Evolutionary conservation across 2,797 vertebrate genomes (phyloP).

Genomic region (Enteromius mattozi): DNA sequence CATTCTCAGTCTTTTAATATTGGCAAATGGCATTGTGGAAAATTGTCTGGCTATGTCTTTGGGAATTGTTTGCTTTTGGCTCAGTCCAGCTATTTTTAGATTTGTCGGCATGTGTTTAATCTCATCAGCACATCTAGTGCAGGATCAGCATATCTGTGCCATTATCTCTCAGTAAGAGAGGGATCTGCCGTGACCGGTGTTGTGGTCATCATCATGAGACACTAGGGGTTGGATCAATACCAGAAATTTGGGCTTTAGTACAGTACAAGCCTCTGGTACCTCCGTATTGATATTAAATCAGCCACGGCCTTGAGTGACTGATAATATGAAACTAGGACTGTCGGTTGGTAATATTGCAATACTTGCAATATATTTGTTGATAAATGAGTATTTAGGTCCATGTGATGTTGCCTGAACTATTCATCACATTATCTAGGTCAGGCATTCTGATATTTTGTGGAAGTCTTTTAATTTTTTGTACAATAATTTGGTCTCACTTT

Average conservation of each 20-base stretch:
- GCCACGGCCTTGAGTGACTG: not conserved
- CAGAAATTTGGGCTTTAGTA: constrained; percentile 10
- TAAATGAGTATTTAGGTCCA: not conserved
- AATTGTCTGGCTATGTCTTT: constrained; percentile 7
- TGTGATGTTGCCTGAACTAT: not conserved
- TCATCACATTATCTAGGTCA: not conserved
- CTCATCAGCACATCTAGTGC: constrained; percentile 58
- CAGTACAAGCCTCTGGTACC: constrained; percentile 5
- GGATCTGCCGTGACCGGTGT: constrained; percentile 58
- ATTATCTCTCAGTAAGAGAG: constrained; percentile 50
- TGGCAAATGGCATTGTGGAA: not conserved
- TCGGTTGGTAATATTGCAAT: not conserved
- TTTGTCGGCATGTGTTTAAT: constrained; percentile 39
- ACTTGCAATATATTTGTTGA: not conserved
- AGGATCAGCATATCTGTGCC: constrained; percentile 53
- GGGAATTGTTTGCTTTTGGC: not conserved
- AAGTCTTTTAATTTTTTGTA: not conserved
- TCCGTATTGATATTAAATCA: not conserved
- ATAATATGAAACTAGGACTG: not conserved
- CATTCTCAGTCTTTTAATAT: not conserved
- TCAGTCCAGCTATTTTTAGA: constrained; percentile 47
- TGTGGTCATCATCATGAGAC: constrained; percentile 62
- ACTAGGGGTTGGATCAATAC: constrained; percentile 16
- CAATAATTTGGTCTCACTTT: not conserved
- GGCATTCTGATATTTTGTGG: not conserved